Conservation (phyloP, 2,113 vertebrate species). For the Emydocephalus ijimae region DNA sequence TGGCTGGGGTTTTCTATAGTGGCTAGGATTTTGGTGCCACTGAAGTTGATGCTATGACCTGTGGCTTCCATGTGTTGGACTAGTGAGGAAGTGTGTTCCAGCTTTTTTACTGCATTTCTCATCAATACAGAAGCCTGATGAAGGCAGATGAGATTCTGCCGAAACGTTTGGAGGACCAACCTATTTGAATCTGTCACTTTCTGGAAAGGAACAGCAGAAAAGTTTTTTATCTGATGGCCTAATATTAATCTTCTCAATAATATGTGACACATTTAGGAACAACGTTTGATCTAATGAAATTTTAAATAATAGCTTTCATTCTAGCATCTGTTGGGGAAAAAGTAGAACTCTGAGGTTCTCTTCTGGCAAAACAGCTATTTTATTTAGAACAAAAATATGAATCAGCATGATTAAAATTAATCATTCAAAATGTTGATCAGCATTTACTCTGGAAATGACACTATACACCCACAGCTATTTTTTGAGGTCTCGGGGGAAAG, state of each 20-base stretch:
- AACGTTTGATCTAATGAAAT: conserved; percentile 72
- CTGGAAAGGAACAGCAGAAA: neutral
- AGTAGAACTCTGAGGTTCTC: conserved; percentile 76
- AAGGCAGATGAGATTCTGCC: too few species aligned
- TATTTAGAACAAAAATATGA: conserved; percentile 80
- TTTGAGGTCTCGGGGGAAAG: conserved; percentile 71
- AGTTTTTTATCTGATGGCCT: neutral
- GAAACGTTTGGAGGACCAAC: neutral
- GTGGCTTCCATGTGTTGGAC: too few species aligned
- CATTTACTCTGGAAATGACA: conserved; percentile 75
- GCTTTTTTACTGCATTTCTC: too few species aligned
- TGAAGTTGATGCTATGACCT: too few species aligned
- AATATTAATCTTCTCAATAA: neutral
- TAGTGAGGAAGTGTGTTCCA: too few species aligned
- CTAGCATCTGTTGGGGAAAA: conserved; percentile 71
- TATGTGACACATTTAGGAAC: conserved; percentile 63
- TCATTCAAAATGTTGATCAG: conserved; percentile 61
- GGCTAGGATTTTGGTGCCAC: too few species aligned
- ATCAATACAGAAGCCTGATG: too few species aligned
- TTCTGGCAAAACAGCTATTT: conserved; percentile 66
- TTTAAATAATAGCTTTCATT: conserved; percentile 66
- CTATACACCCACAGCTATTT: conserved; percentile 68
- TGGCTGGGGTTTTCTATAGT: too few species aligned
- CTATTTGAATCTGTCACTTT: neutral
- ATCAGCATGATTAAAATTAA: conserved; percentile 71